Base-by-base conservation (phyloP, 1,140 invertebrate species). In the Bombus terrestris region DNA sequence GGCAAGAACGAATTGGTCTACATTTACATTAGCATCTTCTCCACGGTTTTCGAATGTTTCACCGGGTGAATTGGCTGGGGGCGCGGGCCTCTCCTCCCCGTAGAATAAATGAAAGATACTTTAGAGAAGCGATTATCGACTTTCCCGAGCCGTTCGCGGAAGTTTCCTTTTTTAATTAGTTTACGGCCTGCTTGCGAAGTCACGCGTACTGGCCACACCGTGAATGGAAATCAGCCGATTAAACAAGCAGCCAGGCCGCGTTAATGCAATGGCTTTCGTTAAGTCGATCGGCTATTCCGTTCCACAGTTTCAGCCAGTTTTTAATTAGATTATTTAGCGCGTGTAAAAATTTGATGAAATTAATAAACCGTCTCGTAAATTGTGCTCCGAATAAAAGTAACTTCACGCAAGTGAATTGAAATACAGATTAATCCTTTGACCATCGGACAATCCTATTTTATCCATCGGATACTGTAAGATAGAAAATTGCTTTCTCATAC, bases 161-260 rank as follows among this genome's bases (percentile, higher is more conserved):
- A 73, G 53, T 73, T 81, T n/a, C 39, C n/a, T 74, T 81, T 81
- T 81, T 57, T 73, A 81, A 81, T 81, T 73, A 81, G 80, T 81
- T 81, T 43, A 62, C 39, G 12, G 47, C 28, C 39, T 72, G 71
- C 57, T 43, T 73, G 71, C 57, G 8, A 39, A 69, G 39, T 59
- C 80, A 64, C 80, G 69, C 80, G n/a, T 64, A 74, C n/a, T 35
- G 39, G 35, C 28, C 37, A 12, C n/a, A 47, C 25, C 35, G 68
- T 32, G 69, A 64, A 81, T 81, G 53, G 32, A 64, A 74, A 81
- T 81, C 59, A 59, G 71, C 80, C 35, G 80, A 71, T 81, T 73
- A 74, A 81, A 41, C 32, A 28, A 53, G 28, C 64, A n/a, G 59
- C 59, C 59, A n/a, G 28, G 59, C 10, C 22, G 73, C 47, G 73